Evolutionary conservation across 2,113 vertebrate genomes (phyloP).

Genomic region (Forbesichthys papilliferus): DNA sequence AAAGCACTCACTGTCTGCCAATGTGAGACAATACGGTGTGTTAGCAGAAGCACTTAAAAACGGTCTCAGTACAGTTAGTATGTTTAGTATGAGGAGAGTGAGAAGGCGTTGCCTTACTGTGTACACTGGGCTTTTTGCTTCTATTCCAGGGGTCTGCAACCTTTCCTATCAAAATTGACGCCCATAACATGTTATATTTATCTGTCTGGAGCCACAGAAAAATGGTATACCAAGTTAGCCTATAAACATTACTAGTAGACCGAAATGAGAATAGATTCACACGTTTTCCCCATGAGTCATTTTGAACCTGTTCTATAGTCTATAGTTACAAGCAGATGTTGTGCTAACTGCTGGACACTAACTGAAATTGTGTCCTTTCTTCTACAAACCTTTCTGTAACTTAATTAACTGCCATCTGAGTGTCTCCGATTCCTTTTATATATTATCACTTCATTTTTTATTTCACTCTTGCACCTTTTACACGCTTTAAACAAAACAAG

Average conservation of each 20-base stretch:
- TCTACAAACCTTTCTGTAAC: slow-evolving; percentile 10
- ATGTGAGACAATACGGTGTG: slow-evolving; percentile 7
- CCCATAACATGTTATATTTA: too few relatives aligned
- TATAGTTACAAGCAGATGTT: too few relatives aligned
- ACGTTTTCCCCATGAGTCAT: too few relatives aligned
- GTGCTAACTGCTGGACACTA: slow-evolving; percentile 15
- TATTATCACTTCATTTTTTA: not conserved
- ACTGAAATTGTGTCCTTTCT: slow-evolving; percentile 8
- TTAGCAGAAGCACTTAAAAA: slow-evolving; percentile 6
- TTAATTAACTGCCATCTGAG: slow-evolving; percentile 29
- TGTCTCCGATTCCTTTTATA: slow-evolving; percentile 2
- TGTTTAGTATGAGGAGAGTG: not conserved
- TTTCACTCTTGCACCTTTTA: slow-evolving; percentile 7
- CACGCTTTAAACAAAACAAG: not conserved
- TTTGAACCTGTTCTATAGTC: too few relatives aligned
- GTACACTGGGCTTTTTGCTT: too few relatives aligned
- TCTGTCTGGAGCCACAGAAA: slow-evolving; percentile 14
- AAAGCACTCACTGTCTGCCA: not conserved
- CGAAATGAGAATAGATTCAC: too few relatives aligned
- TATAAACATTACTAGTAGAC: too few relatives aligned
- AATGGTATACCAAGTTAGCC: too few relatives aligned
- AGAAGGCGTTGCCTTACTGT: not conserved
- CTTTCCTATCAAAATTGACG: too few relatives aligned
- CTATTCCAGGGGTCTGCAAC: too few relatives aligned
- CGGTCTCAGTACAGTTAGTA: not conserved